Evolutionary conservation across 2,113 vertebrate species (phyloP), one percentile per base, ranked within the genome.

Genomic region (Channa maculata): DNA sequence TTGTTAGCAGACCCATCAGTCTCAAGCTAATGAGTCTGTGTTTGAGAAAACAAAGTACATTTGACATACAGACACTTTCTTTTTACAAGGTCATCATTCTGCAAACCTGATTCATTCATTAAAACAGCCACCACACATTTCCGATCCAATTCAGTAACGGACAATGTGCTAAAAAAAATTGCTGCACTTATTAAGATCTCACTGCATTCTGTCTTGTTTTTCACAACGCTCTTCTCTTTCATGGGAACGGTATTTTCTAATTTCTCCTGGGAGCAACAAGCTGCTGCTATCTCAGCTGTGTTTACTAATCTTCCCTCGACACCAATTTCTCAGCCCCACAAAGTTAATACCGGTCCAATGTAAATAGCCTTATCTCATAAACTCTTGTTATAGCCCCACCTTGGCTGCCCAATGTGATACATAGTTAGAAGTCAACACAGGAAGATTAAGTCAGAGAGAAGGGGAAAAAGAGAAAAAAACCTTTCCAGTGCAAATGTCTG

Each of bases 301-400:
- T 90, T 92, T 87, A 84, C 86, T 85, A 92, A 91, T 91, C 87
- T 93, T 88, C 90, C 89, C 87, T 79, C 70, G 87, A 82, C 86
- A 89, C 84, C 83, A 86, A 91, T 93, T 89, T 90, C 78, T 91
- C 82, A 82, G 84, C 71, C 68, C 69, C 78, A 79, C 90, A 82
- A 86, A 91, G 86, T 89, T 90, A 93, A 91, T 93, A 82, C 87
- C 78, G 79, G 78, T 64, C 85, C 83, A 83, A 85, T 91, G 91
- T 92, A 93, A 94, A 94, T 88, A 91, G 84, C 83, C 84, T 93
- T 91, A 93, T 93, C 88, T 88, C 87, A 80, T 90, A 91, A 92
- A 88, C 83, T 88, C 82, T 87, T 88, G 89, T 90, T 88, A 91
- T 79, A 68, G 79, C 72, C 64, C 76, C 78, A 89, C 83, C 77